These are phyloP conservation scores for Etia nguti DNA, from an alignment of 2,113 vertebrate genomes.

Conservation along the genomic window DNA sequence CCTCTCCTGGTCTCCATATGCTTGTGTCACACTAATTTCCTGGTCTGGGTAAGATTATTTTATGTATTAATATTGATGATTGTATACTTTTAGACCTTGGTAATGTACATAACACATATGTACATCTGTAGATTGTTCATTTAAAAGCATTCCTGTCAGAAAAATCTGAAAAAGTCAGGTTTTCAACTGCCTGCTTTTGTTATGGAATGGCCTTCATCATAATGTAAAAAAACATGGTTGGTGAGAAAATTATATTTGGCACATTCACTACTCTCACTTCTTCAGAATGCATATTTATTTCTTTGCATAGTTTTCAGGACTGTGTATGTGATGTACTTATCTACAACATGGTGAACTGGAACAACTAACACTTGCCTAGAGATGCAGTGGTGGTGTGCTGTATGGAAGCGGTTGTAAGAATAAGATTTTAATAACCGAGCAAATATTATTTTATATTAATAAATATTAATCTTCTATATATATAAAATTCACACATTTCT, in stretches of 20 bases:
- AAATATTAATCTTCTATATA: background rate
- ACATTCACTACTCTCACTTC: background rate
- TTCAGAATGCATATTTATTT: background rate
- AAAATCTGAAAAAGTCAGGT: background rate
- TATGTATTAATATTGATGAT: background rate
- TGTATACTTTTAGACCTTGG: background rate
- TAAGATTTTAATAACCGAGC: background rate
- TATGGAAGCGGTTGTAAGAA: background rate
- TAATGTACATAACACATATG: background rate
- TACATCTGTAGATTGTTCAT: background rate
- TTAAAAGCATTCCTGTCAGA: background rate
- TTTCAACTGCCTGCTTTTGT: background rate
- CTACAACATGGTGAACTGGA: background rate
- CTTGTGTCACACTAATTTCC: constrained; percentile 84
- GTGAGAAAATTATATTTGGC: background rate
- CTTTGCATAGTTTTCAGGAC: too few species aligned
- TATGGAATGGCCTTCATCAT: background rate
- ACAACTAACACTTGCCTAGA: background rate
- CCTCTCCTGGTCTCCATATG: constrained; percentile 91
- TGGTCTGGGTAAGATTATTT: constrained; percentile 82
- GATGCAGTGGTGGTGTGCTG: background rate
- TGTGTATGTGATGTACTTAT: background rate
- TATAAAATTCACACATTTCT: background rate
- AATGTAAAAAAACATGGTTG: background rate
- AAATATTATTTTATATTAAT: background rate